Percentiles rank a stretch among this genome's conserved stretches.
Evolutionary conservation across 2,888 invertebrate species (phyloP).

Genomic region (Phengaris alcon): DNA sequence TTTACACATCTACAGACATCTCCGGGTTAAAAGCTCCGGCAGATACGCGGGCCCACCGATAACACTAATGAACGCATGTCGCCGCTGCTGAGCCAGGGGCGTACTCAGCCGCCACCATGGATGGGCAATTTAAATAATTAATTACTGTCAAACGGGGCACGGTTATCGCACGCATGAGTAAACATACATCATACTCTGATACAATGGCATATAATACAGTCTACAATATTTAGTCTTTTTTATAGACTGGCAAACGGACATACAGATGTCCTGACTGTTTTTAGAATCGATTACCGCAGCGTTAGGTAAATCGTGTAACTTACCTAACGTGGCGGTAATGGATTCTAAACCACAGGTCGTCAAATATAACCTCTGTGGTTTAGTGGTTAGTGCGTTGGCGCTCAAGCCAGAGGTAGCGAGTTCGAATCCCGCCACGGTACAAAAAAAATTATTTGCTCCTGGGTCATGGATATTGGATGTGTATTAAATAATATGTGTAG

Average conservation of each 20-base stretch:
- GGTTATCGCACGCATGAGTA: not conserved
- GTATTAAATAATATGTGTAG: too few species aligned
- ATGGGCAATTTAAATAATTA: slow-evolving; percentile 26
- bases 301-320: too few species aligned
- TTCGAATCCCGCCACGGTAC: too few species aligned
- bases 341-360: too few species aligned
- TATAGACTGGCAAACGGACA: not conserved
- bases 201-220: not conserved
- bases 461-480: too few species aligned
- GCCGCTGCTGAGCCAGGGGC: slow-evolving; percentile 67
- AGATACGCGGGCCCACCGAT: slow-evolving; percentile 63
- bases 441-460: too few species aligned
- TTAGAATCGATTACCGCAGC: too few species aligned
- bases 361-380: too few species aligned
- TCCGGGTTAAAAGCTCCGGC: slow-evolving; percentile 66
- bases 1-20: slow-evolving; percentile 52
- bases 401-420: too few species aligned
- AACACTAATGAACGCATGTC: slow-evolving; percentile 74
- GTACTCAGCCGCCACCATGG: slow-evolving; percentile 39
- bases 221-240: not conserved
- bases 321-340: too few species aligned
- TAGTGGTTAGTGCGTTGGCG: too few species aligned
- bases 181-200: not conserved
- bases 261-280: too few species aligned
- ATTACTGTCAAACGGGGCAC: slow-evolving; percentile 14